Conservation (phyloP, 37 sponge, comb jelly and placozoan species). For the Amphimedon queenslandica region DNA sequence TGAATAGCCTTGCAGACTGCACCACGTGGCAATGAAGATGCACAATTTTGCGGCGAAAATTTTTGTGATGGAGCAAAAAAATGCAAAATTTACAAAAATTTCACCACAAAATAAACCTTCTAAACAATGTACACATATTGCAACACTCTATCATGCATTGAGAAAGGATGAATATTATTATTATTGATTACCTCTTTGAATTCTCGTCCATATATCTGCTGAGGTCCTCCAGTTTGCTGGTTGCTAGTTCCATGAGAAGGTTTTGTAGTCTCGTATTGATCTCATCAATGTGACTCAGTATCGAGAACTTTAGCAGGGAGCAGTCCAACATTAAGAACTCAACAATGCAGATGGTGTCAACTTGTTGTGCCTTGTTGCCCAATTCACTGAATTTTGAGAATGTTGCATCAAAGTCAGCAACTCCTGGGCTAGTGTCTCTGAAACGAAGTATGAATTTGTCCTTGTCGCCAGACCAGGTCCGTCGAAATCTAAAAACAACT, state of each 20-base stretch:
- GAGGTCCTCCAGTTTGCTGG: constrained; percentile 66
- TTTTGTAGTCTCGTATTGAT: constrained; percentile 88
- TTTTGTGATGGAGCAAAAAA: no score
- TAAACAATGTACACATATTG: no score
- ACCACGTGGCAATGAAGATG: no score
- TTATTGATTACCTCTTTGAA: constrained; percentile 46
- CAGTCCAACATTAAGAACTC: constrained; percentile 96
- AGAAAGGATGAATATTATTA: no score
- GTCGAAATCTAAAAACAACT: not conserved
- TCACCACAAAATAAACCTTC: no score
- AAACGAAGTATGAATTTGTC: constrained; percentile 5
- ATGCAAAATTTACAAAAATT: no score
- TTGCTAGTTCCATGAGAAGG: constrained; percentile 89
- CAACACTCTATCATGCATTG: no score
- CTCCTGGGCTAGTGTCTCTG: constrained; percentile 42
- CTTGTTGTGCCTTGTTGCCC: constrained; percentile 86
- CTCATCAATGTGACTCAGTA: constrained; percentile 88
- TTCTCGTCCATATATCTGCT: constrained; percentile 59
- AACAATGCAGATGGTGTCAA: constrained; percentile 88
- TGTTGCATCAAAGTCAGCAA: constrained; percentile 78
- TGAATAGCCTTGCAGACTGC: no score
- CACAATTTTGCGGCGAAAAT: no score
- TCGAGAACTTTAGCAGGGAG: constrained; percentile 88
- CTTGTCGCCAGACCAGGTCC: constrained; percentile 3
- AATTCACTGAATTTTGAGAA: constrained; percentile 70